Base-by-base conservation (phyloP, 2,113 vertebrate species). In the Bufo bufo region DNA sequence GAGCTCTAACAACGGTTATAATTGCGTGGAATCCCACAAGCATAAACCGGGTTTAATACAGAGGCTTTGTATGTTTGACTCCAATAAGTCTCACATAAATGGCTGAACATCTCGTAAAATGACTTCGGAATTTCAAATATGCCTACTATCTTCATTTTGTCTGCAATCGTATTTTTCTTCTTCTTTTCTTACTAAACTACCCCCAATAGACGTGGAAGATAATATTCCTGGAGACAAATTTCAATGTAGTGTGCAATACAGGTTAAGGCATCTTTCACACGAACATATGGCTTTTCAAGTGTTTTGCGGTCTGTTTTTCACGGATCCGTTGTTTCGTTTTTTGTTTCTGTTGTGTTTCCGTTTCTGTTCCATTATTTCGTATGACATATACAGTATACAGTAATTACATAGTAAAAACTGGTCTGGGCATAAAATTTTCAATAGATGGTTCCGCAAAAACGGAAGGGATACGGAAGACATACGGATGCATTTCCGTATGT, bases 41-140 rank as follows among this genome's bases (percentile, higher is more conserved):
- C 80, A 82, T 23, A 66, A 12, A 65, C 19, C 16, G 33, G 47
- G 45, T 23, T 66, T 50, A 69, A 83, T 50, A 66, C 81, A 65
- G 45, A 69, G 81, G 61, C 77, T 80, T 58, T 80, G 52, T 80
- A 43, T 58, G 50, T 80, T 80, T 80, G 77, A 80, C 54, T 80
- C 52, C 52, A 80, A 80, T 80, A 33, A 43, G 77, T 80, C 77
- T 80, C 77, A 80, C 77, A 43, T 58, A 43, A 80, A 80, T 59
- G 54, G 77, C 52, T 58, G 77, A 80, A 58, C 7, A 58, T 80
- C 52, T 43, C 59, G 77, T 80, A 58, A 80, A 80, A 80, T 80
- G 23, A 59, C 77, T 58, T 33, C 8, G 54, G 77, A 80, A 80
- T 80, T 80, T 80, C 77, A 80, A 80, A 23, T 59, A 80, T 80